Evolutionary conservation across 2,113 vertebrate genomes (phyloP).

Genomic region (Daphoenositta chrysoptera): DNA sequence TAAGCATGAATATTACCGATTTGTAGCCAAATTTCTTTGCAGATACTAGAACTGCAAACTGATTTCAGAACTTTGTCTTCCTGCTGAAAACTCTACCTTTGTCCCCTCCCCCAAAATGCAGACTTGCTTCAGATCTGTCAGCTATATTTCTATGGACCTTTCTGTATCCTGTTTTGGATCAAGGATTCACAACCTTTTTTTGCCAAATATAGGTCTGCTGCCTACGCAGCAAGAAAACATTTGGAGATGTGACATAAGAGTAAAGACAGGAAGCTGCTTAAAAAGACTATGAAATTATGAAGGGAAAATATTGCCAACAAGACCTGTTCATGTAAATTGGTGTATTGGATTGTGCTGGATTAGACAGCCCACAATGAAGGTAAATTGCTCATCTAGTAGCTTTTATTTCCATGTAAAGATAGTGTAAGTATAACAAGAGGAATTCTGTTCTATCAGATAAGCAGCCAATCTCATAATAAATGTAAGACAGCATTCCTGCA

Average conservation of each 20-base stretch:
- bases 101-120: not conserved
- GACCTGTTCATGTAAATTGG: not conserved
- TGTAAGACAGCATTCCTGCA: not conserved
- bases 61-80: not conserved
- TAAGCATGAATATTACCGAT: not conserved
- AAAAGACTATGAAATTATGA: not conserved
- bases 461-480: not conserved
- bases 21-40: not conserved
- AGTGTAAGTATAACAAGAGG: not conserved
- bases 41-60: not conserved
- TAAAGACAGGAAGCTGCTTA: not conserved
- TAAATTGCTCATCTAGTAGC: not conserved
- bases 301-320: not conserved
- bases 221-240: conserved; percentile 13
- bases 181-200: conserved; percentile 12
- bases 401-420: not conserved
- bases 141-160: not conserved
- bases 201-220: conserved; percentile 8
- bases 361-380: not conserved
- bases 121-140: not conserved
- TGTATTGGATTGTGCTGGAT: not conserved
- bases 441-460: not conserved
- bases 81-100: not conserved
- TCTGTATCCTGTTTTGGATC: not conserved
- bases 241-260: not conserved